These are phyloP conservation scores for Apostichopus leukothele DNA, from an alignment of 53 echinoderm and acorn worm species.

Conservation along the genomic window DNA sequence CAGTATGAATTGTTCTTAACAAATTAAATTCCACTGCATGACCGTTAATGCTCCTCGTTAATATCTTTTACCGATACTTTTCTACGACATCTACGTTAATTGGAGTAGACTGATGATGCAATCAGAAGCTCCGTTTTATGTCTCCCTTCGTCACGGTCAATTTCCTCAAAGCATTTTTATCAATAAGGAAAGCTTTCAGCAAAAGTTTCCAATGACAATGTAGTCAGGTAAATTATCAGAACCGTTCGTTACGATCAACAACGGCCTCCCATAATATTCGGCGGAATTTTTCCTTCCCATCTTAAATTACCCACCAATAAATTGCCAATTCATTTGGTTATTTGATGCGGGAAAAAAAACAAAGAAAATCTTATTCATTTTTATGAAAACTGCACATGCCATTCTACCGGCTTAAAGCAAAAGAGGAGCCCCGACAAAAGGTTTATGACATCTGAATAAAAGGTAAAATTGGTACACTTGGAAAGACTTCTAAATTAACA, in stretches of 20 bases:
- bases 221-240: not conserved
- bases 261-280: not conserved
- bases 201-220: not conserved
- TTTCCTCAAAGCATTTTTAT: not conserved
- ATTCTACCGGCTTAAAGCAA: too few relatives aligned
- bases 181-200: not conserved
- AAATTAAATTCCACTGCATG: too few relatives aligned
- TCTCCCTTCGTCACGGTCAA: not conserved
- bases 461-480: not conserved
- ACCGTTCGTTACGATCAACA: not conserved
- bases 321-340: slow-evolving; percentile 5
- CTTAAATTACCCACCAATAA: slow-evolving; percentile 9
- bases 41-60: too few relatives aligned
- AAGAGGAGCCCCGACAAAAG: not conserved
- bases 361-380: not conserved
- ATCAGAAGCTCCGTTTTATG: not conserved
- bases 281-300: not conserved
- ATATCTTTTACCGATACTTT: too few relatives aligned
- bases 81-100: too few relatives aligned
- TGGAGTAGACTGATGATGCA: too few relatives aligned
- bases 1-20: too few relatives aligned
- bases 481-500: slow-evolving; percentile 21
- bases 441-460: slow-evolving; percentile 3
- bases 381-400: not conserved
- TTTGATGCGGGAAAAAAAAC: not conserved